Conservation (phyloP, 1,140 invertebrate genomes). For the Caerostris darwini region DNA sequence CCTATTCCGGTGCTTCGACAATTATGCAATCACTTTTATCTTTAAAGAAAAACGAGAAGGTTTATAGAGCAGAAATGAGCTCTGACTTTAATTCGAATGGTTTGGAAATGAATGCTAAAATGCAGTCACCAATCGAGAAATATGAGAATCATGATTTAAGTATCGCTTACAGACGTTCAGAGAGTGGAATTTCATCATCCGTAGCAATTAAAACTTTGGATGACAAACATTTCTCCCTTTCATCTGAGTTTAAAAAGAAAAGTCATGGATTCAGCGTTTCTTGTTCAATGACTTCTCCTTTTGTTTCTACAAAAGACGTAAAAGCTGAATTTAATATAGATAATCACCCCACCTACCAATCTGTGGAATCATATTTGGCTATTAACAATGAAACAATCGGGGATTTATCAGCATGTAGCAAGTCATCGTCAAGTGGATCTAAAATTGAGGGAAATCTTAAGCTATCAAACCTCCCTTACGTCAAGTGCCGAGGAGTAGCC, state of each 20-base stretch:
- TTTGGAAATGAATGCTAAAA: background rate
- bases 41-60: conserved; percentile 3
- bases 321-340: conserved; percentile 16
- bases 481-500: background rate
- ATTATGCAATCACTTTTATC: background rate
- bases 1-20: background rate
- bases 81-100: conserved; percentile 39
- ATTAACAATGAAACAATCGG: background rate
- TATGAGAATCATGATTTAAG: conserved; percentile 15
- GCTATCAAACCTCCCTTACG: background rate
- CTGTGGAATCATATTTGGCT: background rate
- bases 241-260: conserved; percentile 5
- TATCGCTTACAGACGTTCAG: background rate
- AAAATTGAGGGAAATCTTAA: background rate
- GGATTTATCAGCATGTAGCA: conserved; percentile 4
- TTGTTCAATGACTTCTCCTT: background rate
- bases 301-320: background rate
- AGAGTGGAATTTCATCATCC: background rate
- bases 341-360: conserved; percentile 25
- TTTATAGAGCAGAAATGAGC: conserved; percentile 41
- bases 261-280: background rate
- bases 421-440: background rate
- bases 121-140: conserved; percentile 5
- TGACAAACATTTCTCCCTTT: conserved; percentile 50
- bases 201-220: background rate